Base-by-base conservation (phyloP, 2,888 invertebrate genomes). In the Crossocerus cetratus region DNA sequence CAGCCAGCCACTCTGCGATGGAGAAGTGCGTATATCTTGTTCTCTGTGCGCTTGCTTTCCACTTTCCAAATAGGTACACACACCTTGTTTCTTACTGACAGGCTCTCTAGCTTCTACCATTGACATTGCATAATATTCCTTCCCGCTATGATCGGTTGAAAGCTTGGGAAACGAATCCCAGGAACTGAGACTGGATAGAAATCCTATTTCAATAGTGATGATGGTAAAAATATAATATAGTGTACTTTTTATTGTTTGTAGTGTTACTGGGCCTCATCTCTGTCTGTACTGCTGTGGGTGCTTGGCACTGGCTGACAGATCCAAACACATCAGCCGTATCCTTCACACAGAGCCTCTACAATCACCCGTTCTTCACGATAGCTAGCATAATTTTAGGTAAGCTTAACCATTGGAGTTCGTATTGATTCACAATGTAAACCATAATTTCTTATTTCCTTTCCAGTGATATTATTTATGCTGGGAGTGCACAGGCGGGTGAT, bases 401-500 rank as follows among this genome's bases (percentile, higher is more conserved):
- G 92, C 55, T 57, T 1, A 18, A 8, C 18, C 5, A 32, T 23
- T 14, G 20, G 55, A 59, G n/a, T 45, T n/a, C 23, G 8, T 22
- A 49, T 44, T 16, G 1, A 23, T 49, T 18, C 16, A 32, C 32
- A 20, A 21, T 53, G 0, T 20, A 53, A 44, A 14, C 11, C 5
- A 32, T 56, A 44, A 43, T 14, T 42, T 1, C 32, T 54, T 53
- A 3, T 22, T 57, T 67, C 59, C 54, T 71, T 92, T 91, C 73
- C 93, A 94, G 96, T 98, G 73, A 91, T 96, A 79, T 93, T 99
- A 72, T 98, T 99, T 88, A 93, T 96, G 91, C 93, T 95, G 91
- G 99, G 99, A 45, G 97, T 99, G 59, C 99, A 99, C 89, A 96
- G 98, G 90, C 93, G 98, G 89, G 98, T 99, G 13, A 97, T 99